Evolutionary conservation across 1,140 invertebrate genomes (phyloP).

Genomic region (Drosophila oshimai): DNA sequence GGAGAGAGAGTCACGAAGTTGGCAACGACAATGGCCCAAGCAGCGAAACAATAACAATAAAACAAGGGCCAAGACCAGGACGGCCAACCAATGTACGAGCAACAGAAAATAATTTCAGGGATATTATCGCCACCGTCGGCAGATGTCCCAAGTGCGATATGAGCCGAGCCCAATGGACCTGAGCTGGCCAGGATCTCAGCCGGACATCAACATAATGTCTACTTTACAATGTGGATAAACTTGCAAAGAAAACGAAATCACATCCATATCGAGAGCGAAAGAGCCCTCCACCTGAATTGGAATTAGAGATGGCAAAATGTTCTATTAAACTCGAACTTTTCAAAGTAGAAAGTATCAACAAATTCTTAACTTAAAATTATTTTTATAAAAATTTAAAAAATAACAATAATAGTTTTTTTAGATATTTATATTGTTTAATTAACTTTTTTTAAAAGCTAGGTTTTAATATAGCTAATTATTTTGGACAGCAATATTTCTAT

Average conservation of each 20-base stretch:
- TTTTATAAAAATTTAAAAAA: too few relatives aligned
- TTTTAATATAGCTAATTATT: too few relatives aligned
- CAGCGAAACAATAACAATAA: constrained; percentile 77
- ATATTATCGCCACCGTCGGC: constrained; percentile 68
- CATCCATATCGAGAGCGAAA: constrained; percentile 57
- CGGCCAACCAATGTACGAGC: constrained; percentile 46
- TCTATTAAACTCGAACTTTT: background rate
- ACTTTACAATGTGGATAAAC: constrained; percentile 79
- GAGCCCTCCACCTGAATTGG: background rate
- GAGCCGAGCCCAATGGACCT: constrained; percentile 20
- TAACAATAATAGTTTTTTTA: too few relatives aligned
- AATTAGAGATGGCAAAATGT: background rate
- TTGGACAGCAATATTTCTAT: too few relatives aligned
- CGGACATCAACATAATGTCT: constrained; percentile 77
- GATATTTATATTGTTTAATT: too few relatives aligned
- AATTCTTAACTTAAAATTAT: too few relatives aligned
- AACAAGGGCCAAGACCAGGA: constrained; percentile 60
- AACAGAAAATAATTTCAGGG: constrained; percentile 78
- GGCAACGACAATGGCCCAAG: constrained; percentile 34
- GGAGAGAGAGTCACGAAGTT: constrained; percentile 39
- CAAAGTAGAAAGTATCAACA: too few relatives aligned
- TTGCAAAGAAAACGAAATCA: constrained; percentile 70
- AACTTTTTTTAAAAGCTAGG: too few relatives aligned
- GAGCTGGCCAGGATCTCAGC: constrained; percentile 14
- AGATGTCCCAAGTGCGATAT: constrained; percentile 76